Percentiles rank a stretch among this genome's conserved stretches.
Evolutionary conservation across 2,113 vertebrate genomes (phyloP).

Genomic region (Nerophis lumbriciformis): DNA sequence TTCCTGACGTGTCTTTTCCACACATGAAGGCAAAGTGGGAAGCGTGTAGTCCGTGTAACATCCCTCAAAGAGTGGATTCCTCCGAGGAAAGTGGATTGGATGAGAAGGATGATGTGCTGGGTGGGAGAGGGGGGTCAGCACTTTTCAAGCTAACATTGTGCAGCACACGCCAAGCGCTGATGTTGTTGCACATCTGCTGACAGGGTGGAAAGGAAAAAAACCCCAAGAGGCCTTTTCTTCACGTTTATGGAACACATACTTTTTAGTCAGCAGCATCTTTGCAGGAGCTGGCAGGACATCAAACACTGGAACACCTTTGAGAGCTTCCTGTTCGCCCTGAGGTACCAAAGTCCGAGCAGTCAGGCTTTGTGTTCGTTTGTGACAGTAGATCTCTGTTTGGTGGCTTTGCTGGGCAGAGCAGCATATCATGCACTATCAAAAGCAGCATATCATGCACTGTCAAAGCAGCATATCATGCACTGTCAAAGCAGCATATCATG

Average conservation of each 20-base stretch:
- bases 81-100: conserved; percentile 19
- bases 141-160: conserved; percentile 53
- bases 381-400: conserved; percentile 13
- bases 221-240: not conserved
- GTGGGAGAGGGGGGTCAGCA: conserved; percentile 37
- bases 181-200: conserved; percentile 58
- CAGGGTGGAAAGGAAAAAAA: conserved; percentile 38
- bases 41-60: too few species aligned
- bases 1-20: conserved; percentile 33
- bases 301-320: conserved; percentile 51
- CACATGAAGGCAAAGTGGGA: conserved; percentile 2
- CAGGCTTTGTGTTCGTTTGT: conserved; percentile 18
- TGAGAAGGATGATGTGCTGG: conserved; percentile 5
- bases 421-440: too few species aligned
- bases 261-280: conserved; percentile 23
- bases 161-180: conserved; percentile 26
- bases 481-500: not conserved
- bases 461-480: not conserved
- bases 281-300: conserved; percentile 48
- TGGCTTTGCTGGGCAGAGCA: conserved; percentile 22
- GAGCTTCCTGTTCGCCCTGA: conserved; percentile 59
- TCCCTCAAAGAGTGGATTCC: not conserved
- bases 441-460: too few species aligned
- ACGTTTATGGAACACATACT: conserved; percentile 10
- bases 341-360: conserved; percentile 49